Evolutionary conservation across 2,113 vertebrate genomes (phyloP), one percentile per base, ranked within the genome.

Genomic region (Ginglymostoma cirratum): DNA sequence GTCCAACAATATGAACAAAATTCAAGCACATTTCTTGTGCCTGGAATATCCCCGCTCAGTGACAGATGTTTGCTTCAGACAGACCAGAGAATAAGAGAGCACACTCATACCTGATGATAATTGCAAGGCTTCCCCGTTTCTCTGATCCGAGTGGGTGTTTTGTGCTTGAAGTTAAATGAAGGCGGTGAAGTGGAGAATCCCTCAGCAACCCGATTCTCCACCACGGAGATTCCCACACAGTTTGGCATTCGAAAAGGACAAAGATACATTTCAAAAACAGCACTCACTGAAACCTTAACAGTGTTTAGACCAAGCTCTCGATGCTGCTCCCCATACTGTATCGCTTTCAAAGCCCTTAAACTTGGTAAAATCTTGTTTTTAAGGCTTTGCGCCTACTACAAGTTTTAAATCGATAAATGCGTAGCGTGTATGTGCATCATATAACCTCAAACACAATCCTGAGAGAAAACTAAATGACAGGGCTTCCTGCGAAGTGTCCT

Each of bases 61-160:
- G 23, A 34, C 5, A 93, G 1, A 38, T 21, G 89, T n/a, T 92
- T 38, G 55, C 34, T 38, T 66, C 61, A 23, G 6, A n/a, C 17
- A 7, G 17, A n/a, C 12, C 55, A 14, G 89, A 93, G 61, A 93
- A 38, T 93, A n/a, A 19, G 34, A 66, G 66, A 93, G 66, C 8
- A 92, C 89, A 92, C 55, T 30, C 89, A 17, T 34, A 19, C 17
- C 89, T 34, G 65, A 19, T 38, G n/a, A 23, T 93, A 93, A 93
- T 93, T 66, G 89, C 61, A 38, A 93, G 61, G 34, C 24, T 38
- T n/a, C 55, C 5, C 34, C 17, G 8, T 93, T 93, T 66, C 61
- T 93, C n/a, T 93, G 89, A 66, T 93, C 30, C 66, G 52, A 92
- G 89, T 34, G 89, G 89, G 14, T 66, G 61, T 93, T 92, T 93